Conservation (phyloP, 2,888 invertebrate species). For the Mechanitis mazaeus region DNA sequence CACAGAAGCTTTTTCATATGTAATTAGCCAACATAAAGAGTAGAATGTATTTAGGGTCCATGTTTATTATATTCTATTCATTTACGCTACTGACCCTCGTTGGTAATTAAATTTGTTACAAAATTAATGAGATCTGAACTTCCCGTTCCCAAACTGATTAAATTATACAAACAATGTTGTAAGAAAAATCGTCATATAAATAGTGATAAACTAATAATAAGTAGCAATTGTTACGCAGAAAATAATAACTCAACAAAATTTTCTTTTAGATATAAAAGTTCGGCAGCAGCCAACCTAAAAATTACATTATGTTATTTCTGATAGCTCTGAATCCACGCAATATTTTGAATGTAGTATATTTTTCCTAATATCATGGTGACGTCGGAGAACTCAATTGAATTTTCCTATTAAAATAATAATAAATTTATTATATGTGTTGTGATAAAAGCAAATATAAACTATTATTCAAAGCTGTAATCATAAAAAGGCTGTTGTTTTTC, state of each 20-base stretch:
- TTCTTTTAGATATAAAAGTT: too few species aligned
- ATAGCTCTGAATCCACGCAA: too few species aligned
- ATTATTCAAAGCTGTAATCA: not conserved
- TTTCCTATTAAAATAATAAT: too few species aligned
- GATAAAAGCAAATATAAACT: not conserved
- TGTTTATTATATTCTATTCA: constrained; percentile 41
- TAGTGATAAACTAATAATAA: not conserved
- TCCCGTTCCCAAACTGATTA: constrained; percentile 40
- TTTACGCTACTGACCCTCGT: constrained; percentile 40
- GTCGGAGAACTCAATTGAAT: too few species aligned
- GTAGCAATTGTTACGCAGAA: too few species aligned
- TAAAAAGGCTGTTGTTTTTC: constrained; percentile 17
- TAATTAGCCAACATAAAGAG: constrained; percentile 23
- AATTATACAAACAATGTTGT: constrained; percentile 42
- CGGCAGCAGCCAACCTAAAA: too few species aligned
- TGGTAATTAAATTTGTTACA: constrained; percentile 54
- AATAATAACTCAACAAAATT: too few species aligned
- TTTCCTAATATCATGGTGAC: too few species aligned
- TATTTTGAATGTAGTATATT: too few species aligned
- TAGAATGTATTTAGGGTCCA: constrained; percentile 22
- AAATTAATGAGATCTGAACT: constrained; percentile 57
- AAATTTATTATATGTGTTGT: too few species aligned
- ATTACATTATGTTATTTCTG: too few species aligned
- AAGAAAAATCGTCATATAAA: constrained; percentile 17
- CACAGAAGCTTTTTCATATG: constrained; percentile 13